Base-by-base conservation (phyloP, 1,140 invertebrate genomes). In the Penaeus vannamei region DNA sequence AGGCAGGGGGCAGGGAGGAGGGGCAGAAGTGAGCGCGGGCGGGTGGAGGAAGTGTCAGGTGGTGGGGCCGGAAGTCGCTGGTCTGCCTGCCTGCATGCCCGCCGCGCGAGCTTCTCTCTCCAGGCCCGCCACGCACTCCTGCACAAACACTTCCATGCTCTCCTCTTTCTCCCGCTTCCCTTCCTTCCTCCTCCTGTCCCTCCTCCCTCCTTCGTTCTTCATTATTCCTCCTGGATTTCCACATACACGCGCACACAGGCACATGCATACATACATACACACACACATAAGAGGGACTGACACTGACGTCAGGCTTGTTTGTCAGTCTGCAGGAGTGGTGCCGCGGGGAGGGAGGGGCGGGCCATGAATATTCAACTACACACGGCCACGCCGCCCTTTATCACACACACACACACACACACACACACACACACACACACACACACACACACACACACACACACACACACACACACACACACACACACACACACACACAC, bases 401-500 rank as follows among this genome's bases (percentile, higher is more conserved):
- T 23, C 36, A 22, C 53, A 23, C 36, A 36, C 76, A 23, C 36
- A 23, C 36, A 22, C 76, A 26, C 36, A 12, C 36, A 12, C 36
- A 23, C 53, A 8, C 36, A 14, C n/a, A 22, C 62, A 5, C 53
- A 26, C 53, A 64, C 60, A 32, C 82, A 64, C 60, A 64, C 82
- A 62, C 60, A 84, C 60, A 84, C 29, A 62, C 14, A 84, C 82
- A 84, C 61, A 84, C 29, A 62, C 60, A 84, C 59, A 61, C 60
- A 84, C 60, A 59, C 60, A 84, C 60, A 36, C 60, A 64, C 81
- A 29, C n/a, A 84, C 82, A 84, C 82, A 61, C 12, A 29, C 20
- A 64, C 23, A 20, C 12, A n/a, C 42, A 42, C 60, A 42, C 82
- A 32, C 61, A 22, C 59, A 64, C 26, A 42, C 2, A 46, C 26